phyloP scores from a whole-genome alignment of 2,113 vertebrate species.

The Clarias magur region DNA sequence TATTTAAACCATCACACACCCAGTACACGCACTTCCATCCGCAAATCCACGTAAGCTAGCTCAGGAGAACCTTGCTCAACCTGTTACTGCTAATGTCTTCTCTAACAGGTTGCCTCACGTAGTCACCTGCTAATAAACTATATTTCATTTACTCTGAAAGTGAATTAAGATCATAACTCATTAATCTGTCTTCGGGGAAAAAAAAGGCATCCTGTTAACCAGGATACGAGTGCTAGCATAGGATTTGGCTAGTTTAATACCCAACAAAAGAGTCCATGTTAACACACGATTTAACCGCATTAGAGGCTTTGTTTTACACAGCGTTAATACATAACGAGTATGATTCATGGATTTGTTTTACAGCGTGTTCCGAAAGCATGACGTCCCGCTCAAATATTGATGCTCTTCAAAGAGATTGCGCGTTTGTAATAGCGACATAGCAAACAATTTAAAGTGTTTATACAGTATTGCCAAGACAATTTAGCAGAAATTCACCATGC shows the following conservation, averaged over 20 bases:
- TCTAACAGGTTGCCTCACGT: neutral
- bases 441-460: neutral
- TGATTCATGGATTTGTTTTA: conserved; percentile 4
- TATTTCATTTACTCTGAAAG: neutral
- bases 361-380: neutral
- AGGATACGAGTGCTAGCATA: conserved; percentile 39
- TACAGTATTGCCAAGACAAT: neutral
- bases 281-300: conserved; percentile 22
- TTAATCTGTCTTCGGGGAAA: conserved; percentile 13
- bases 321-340: neutral
- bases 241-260: conserved; percentile 27
- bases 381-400: neutral
- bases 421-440: neutral
- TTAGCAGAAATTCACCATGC: neutral
- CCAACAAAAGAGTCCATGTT: conserved; percentile 39
- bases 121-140: conserved; percentile 41
- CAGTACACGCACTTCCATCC: neutral
- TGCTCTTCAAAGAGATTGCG: neutral
- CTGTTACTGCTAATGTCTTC: neutral
- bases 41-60: too few relatives aligned
- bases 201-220: conserved; percentile 50
- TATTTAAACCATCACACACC: neutral
- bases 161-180: conserved; percentile 57
- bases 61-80: neutral
- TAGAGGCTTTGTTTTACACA: conserved; percentile 17